Conservation (phyloP, 2,113 vertebrate genomes). For the Mesembrinibis cayennensis region DNA sequence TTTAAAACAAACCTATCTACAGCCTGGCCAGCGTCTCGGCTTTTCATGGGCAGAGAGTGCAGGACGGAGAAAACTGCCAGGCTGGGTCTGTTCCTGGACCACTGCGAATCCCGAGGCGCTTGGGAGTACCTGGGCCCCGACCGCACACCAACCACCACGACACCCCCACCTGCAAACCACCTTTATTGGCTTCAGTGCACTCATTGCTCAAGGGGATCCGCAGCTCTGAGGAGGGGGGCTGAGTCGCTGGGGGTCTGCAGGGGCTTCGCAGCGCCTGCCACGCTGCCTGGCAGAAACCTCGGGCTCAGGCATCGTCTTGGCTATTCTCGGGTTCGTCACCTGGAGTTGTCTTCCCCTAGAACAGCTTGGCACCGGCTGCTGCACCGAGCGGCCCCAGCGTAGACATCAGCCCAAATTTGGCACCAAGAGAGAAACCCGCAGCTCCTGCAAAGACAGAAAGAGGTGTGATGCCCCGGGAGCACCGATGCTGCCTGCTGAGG, state of each 20-base stretch:
- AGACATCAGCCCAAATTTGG: neutral
- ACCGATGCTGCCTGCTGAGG: neutral
- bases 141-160: neutral
- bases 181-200: neutral
- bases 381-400: accelerated
- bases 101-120: neutral
- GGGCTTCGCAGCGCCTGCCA: neutral
- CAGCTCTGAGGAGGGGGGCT: accelerated
- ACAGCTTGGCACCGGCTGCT: accelerated
- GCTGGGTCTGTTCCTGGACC: neutral
- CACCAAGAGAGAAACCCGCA: neutral
- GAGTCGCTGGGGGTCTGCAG: accelerated
- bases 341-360: accelerated
- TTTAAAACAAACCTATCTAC: neutral
- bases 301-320: neutral
- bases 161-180: neutral
- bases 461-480: neutral
- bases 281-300: neutral
- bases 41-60: no score
- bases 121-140: no score
- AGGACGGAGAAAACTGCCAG: neutral
- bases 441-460: neutral
- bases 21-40: neutral
- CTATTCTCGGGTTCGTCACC: accelerated
- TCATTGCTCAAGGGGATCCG: accelerated